A percentile compares a stretch with the other conserved stretches of the same genome.
Conservation (phyloP, 2,797 vertebrate species). For the Pyrocephalus nanus region DNA sequence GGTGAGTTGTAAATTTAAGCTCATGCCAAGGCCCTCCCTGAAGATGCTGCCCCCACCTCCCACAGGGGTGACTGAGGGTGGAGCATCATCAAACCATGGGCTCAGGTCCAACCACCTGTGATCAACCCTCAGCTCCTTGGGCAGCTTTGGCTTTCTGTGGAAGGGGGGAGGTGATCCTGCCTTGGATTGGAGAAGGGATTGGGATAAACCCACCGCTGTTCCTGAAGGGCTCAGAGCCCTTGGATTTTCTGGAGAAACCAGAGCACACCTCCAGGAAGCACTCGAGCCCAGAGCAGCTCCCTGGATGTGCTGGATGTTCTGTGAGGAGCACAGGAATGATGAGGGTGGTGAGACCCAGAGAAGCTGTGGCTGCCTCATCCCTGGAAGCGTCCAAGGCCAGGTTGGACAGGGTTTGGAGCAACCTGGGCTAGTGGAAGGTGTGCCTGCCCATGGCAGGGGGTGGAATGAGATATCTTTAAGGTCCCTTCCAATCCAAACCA, state of each 20-base stretch:
- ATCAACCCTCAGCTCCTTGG: not conserved
- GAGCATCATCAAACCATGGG: not conserved
- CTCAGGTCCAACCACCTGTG: not conserved
- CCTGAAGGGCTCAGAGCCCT: not conserved
- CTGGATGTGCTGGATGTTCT: not conserved
- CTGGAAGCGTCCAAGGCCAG: not conserved
- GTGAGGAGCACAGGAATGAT: not conserved
- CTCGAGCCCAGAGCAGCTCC: not conserved
- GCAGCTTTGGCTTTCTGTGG: not conserved
- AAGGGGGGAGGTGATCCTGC: not conserved
- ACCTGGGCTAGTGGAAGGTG: not conserved
- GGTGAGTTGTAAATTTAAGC: not conserved
- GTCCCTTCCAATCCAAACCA: not conserved
- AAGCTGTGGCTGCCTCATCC: not conserved
- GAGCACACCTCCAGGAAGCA: not conserved
- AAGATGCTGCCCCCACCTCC: not conserved
- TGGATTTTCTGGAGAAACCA: not conserved
- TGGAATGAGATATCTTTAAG: not conserved
- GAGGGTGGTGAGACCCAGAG: not conserved
- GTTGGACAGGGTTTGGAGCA: not conserved
- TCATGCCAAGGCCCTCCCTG: not conserved
- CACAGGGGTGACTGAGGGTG: not conserved
- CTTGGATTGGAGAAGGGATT: not conserved
- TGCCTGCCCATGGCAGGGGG: not conserved
- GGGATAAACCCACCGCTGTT: not conserved